A percentile compares a stretch with the other conserved stretches of the same genome.
These are phyloP conservation scores for Palythoa caribaeorum DNA, from an alignment of 92 coral and sea anemone genomes.

Conservation along the genomic window DNA sequence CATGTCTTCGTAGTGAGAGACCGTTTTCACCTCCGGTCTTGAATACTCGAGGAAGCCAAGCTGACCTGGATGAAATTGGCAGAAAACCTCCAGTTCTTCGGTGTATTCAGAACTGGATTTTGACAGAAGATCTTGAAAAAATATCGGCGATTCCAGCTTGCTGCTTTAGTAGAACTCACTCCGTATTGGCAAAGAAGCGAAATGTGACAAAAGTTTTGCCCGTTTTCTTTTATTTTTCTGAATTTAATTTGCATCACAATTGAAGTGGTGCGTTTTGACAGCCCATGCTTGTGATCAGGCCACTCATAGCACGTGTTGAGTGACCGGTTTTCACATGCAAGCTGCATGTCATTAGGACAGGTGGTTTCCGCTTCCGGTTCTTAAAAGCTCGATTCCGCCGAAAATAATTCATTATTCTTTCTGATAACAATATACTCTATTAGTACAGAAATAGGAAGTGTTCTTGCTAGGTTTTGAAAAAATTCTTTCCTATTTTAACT, in stretches of 20 bases:
- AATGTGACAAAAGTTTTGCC: neutral
- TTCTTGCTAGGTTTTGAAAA: neutral
- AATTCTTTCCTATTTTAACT: neutral
- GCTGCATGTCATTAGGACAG: neutral
- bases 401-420: neutral
- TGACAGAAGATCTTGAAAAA: conserved; percentile 19
- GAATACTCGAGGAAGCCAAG: neutral
- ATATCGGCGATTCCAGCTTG: conserved; percentile 4
- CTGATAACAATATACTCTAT: neutral
- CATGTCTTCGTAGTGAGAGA: conserved; percentile 38
- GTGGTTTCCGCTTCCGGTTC: conserved; percentile 30
- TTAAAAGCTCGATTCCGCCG: neutral
- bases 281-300: conserved; percentile 38
- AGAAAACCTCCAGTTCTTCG: conserved; percentile 4
- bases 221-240: neutral
- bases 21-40: conserved; percentile 34
- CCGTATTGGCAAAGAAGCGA: neutral
- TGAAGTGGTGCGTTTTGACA: conserved; percentile 12
- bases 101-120: neutral
- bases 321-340: conserved; percentile 32
- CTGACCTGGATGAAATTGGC: neutral
- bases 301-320: conserved; percentile 13
- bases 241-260: conserved; percentile 28
- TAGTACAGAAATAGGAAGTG: neutral
- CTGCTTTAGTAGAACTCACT: neutral